Base-by-base conservation (phyloP, 2,888 invertebrate genomes). In the Harpagoxenus sublaevis region DNA sequence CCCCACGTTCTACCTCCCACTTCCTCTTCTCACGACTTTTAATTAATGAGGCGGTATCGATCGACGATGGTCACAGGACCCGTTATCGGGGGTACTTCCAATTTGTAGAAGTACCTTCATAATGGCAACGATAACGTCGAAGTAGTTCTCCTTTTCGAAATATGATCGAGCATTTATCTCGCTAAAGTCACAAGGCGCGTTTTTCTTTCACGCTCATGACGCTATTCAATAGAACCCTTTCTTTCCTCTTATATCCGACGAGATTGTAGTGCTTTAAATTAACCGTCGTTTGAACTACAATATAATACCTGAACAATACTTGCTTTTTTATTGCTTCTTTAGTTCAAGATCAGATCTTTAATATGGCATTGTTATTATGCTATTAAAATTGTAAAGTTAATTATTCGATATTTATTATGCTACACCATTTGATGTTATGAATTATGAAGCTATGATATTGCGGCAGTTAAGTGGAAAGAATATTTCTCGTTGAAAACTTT, bases 21-120 rank as follows among this genome's bases (percentile, higher is more conserved):
- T 55, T 31, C 4, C 48, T 48, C 83, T 60, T 28, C 63, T 62
- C 57, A 39, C 70, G 84, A 85, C 85, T 83, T 83, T 85, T 85
- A 83, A 74, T 83, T 85, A 85, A 83, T 68, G 85, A 83, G 83
- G 74, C 55, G 18, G 39, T 65, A 85, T 85, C 83, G 85, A 85
- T 85, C 85, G 83, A 53, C 48, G 55, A 68, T 55, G 53, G 70
- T 70, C 68, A 70, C 66, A 42, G 45, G 55, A 39, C 45, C 55
- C 4, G 68, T 45, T 68, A 83, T 68, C 71, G 63, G 45, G 53
- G 31, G 78, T 71, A 71, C 63, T 79, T 79, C 71, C 79, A 84
- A 84, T 84, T 84, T 84, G 79, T 39, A 70, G 63, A 79, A 75
- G 84, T 79, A 63, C 70, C 84, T 68, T 71, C 23, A 70, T 83